phyloP scores from a whole-genome alignment of 1,140 invertebrate genomes.

The Nomia melanderi region DNA sequence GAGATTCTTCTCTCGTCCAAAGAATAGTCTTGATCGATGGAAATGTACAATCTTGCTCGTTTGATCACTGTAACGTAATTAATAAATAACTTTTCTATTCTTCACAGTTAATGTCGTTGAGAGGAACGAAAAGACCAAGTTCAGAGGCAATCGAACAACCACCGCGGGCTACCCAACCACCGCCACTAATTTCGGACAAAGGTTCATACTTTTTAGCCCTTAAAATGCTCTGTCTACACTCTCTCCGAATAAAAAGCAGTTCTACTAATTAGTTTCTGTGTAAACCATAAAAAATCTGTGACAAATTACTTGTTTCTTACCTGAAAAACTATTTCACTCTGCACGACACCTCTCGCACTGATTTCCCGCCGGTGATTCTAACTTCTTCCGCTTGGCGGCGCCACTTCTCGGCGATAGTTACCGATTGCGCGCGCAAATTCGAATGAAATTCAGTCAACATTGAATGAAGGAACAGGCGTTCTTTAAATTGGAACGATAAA shows the following conservation, averaged over 20 bases:
- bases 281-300: neutral
- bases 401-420: neutral
- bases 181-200: slow-evolving; percentile 83
- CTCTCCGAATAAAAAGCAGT: neutral
- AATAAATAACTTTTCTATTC: slow-evolving; percentile 44
- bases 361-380: too few relatives aligned
- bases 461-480: too few relatives aligned
- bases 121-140: slow-evolving; percentile 80
- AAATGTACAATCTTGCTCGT: too few relatives aligned
- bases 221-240: neutral
- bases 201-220: slow-evolving; percentile 66
- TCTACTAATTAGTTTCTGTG: too few relatives aligned
- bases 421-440: neutral
- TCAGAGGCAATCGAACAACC: slow-evolving; percentile 67
- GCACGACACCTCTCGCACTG: neutral
- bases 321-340: too few relatives aligned
- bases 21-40: too few relatives aligned
- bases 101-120: slow-evolving; percentile 82
- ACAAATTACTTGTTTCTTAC: neutral
- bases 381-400: neutral
- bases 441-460: neutral
- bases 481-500: too few relatives aligned
- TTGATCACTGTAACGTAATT: neutral
- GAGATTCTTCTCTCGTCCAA: too few relatives aligned
- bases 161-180: slow-evolving; percentile 76